Conservation (phyloP, 2,888 invertebrate genomes). For the Xylota segnis region DNA sequence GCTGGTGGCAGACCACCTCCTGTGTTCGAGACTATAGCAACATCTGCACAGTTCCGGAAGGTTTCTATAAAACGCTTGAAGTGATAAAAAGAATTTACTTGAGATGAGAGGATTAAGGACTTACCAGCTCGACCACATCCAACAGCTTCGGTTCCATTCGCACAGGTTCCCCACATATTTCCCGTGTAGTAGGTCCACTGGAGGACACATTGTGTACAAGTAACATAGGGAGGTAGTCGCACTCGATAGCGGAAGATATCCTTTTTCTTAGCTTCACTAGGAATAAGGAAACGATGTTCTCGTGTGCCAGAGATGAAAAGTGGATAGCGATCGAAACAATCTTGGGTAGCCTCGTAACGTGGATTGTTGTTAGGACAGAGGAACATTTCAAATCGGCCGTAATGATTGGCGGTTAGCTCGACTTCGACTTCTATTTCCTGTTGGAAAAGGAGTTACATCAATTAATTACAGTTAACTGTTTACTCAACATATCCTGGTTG, state of each 20-base stretch:
- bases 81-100: neutral
- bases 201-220: slow-evolving; percentile 95
- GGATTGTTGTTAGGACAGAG: slow-evolving; percentile 95
- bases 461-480: no score
- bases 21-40: slow-evolving; percentile 92
- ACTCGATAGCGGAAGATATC: slow-evolving; percentile 89
- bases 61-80: slow-evolving; percentile 87
- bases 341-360: slow-evolving; percentile 90
- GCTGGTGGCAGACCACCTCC: slow-evolving; percentile 90
- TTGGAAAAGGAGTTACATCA: neutral
- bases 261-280: slow-evolving; percentile 89
- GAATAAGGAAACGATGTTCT: slow-evolving; percentile 90
- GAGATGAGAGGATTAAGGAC: slow-evolving; percentile 17
- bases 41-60: slow-evolving; percentile 95
- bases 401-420: slow-evolving; percentile 95
- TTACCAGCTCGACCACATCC: slow-evolving; percentile 92
- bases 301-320: slow-evolving; percentile 90
- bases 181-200: slow-evolving; percentile 97
- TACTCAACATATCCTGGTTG: no score
- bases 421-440: slow-evolving; percentile 94
- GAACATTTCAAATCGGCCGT: slow-evolving; percentile 93
- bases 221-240: slow-evolving; percentile 91
- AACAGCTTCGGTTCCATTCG: slow-evolving; percentile 93
- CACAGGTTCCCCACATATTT: slow-evolving; percentile 96
- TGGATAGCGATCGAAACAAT: slow-evolving; percentile 93